Percentiles rank a stretch among this genome's conserved stretches.
Evolutionary conservation across 2,888 invertebrate genomes (phyloP).

Genomic region (Linnaemya vulpina): DNA sequence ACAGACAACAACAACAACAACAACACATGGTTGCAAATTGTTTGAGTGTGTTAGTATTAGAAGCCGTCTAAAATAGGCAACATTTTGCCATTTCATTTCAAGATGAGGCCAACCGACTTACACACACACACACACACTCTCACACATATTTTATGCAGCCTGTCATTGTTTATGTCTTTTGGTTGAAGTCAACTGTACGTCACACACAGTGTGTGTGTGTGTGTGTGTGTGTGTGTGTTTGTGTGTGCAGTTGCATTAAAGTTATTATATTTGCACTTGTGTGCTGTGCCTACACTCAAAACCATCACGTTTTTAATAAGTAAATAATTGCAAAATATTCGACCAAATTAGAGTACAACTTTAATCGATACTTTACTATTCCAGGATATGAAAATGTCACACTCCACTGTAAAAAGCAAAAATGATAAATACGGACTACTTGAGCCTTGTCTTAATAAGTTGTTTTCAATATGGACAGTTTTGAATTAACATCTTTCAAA

Average conservation of each 20-base stretch:
- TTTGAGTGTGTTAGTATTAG: slow-evolving; percentile 29
- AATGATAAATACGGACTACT: no score
- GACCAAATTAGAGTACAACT: no score
- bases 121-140: slow-evolving; percentile 22
- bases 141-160: slow-evolving; percentile 52
- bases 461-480: no score
- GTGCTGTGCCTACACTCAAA: slow-evolving; percentile 6
- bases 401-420: no score
- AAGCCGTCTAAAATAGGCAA: slow-evolving; percentile 53
- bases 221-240: not conserved
- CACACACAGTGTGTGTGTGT: no score
- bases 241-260: not conserved
- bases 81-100: slow-evolving; percentile 59
- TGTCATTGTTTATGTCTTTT: slow-evolving; percentile 70
- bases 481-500: no score
- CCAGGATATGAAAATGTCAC: no score
- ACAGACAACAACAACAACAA: no score
- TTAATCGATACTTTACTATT: no score
- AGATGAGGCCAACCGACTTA: slow-evolving; percentile 59
- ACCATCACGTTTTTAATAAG: not conserved
- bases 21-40: slow-evolving; percentile 41
- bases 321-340: not conserved
- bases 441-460: no score
- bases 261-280: slow-evolving; percentile 17
- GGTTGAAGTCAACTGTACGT: slow-evolving; percentile 26